Percentiles rank a stretch among this genome's conserved stretches.
These are phyloP conservation scores for Ophioninae sp. DNA, from an alignment of 2,888 invertebrate genomes.

Conservation along the genomic window DNA sequence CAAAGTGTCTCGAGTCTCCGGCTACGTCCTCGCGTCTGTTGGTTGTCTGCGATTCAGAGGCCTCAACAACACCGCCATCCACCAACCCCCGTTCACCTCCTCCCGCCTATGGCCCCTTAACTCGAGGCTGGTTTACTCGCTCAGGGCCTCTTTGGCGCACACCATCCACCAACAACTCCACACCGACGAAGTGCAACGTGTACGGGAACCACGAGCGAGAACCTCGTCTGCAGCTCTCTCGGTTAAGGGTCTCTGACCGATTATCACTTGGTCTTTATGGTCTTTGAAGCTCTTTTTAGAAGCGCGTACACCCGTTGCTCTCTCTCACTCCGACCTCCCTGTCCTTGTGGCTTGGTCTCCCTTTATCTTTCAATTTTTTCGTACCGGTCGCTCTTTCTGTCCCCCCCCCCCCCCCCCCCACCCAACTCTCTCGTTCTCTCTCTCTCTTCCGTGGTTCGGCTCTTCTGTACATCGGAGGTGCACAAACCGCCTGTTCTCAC, in stretches of 20 bases:
- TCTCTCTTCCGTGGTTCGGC: constrained; percentile 27
- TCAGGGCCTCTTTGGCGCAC: constrained; percentile 41
- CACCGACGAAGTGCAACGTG: constrained; percentile 26
- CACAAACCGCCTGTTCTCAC: constrained; percentile 32
- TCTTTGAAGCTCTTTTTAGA: constrained; percentile 76
- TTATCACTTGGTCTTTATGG: constrained; percentile 77
- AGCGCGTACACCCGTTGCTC: constrained; percentile 22
- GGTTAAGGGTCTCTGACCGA: constrained; percentile 77
- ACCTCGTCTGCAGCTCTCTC: constrained; percentile 71
- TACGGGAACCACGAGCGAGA: constrained; percentile 45
- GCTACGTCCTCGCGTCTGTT: constrained; percentile 63
- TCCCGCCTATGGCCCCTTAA: neutral
- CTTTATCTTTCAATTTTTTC: constrained; percentile 50
- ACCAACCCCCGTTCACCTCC: neutral
- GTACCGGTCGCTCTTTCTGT: no score
- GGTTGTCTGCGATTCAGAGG: constrained; percentile 65
- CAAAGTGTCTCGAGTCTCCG: constrained; percentile 48
- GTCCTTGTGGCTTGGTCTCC: constrained; percentile 59
- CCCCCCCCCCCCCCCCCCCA: neutral
- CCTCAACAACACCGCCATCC: neutral
- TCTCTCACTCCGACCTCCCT: constrained; percentile 38
- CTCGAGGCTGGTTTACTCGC: constrained; percentile 35
- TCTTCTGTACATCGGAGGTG: constrained; percentile 17
- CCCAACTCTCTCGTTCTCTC: constrained; percentile 14
- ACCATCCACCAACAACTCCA: constrained; percentile 2